Conservation (phyloP, 1,140 invertebrate genomes). For the Linepithema humile region DNA sequence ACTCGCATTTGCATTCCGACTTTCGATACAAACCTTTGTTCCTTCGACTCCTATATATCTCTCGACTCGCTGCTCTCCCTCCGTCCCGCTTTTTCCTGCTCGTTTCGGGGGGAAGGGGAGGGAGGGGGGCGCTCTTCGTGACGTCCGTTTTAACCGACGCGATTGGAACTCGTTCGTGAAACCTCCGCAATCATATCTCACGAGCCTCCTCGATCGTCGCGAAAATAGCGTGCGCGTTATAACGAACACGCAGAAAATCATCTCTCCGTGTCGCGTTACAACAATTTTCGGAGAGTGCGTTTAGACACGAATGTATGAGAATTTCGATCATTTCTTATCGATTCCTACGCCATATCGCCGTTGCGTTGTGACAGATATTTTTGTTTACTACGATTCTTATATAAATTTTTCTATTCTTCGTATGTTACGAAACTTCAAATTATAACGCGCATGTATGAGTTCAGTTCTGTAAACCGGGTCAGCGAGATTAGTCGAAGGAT, state of each 20-base stretch:
- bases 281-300: constrained; percentile 27
- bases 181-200: constrained; percentile 47
- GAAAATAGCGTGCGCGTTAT: constrained; percentile 42
- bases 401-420: neutral
- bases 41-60: constrained; percentile 25
- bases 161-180: constrained; percentile 46
- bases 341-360: neutral
- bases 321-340: neutral
- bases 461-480: constrained; percentile 54
- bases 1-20: constrained; percentile 76
- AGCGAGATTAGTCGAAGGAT: constrained; percentile 58
- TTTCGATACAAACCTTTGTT: constrained; percentile 75
- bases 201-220: constrained; percentile 34
- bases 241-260: constrained; percentile 9
- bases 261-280: constrained; percentile 35
- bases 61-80: too few species aligned
- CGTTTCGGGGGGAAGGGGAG: neutral
- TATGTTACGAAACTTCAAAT: neutral
- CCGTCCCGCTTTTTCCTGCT: neutral
- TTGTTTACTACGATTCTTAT: constrained; percentile 24
- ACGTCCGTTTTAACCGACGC: constrained; percentile 11
- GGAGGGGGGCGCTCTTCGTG: neutral
- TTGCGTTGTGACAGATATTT: neutral
- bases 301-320: constrained; percentile 30
- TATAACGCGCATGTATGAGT: constrained; percentile 1